phyloP scores from a whole-genome alignment of 2,888 invertebrate species.

The Erebia aethiops region DNA sequence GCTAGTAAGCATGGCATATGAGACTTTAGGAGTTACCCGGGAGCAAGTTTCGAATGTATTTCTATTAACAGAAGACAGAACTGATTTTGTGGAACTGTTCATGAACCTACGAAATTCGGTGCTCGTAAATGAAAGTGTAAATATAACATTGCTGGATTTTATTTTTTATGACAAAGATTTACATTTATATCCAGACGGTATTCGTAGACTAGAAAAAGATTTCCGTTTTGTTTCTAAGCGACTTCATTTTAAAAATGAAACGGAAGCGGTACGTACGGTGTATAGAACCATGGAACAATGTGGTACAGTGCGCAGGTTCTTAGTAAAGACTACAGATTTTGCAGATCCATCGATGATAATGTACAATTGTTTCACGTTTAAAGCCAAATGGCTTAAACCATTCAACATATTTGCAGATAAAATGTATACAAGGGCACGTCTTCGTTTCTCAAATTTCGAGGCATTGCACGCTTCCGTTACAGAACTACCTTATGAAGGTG shows the following conservation, averaged over 20 bases:
- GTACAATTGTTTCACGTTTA: conserved; percentile 18
- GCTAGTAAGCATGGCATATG: conserved; percentile 69
- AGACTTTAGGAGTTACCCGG: conserved; percentile 56
- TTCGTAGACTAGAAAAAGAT: not conserved
- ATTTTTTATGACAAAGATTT: conserved; percentile 5
- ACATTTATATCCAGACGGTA: not conserved
- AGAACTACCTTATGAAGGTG: conserved; percentile 87
- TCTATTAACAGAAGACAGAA: conserved; percentile 11
- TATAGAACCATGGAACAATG: conserved; percentile 52
- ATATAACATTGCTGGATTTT: conserved; percentile 43
- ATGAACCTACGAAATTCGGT: conserved; percentile 9
- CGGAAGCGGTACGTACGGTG: conserved; percentile 62
- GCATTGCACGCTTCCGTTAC: conserved; percentile 83
- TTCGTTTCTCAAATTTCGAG: conserved; percentile 81
- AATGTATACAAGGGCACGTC: conserved; percentile 67
- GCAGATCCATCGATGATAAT: conserved; percentile 80
- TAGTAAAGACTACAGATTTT: conserved; percentile 72
- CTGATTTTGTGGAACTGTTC: not conserved
- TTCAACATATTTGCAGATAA: not conserved
- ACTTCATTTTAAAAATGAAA: conserved; percentile 42
- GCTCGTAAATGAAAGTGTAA: conserved; percentile 32
- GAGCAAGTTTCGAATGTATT: conserved; percentile 42
- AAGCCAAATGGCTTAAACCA: conserved; percentile 9
- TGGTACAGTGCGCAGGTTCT: conserved; percentile 52
- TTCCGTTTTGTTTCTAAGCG: not conserved